These are phyloP conservation scores for Lasioglossum figueresi DNA, from an alignment of 2,888 invertebrate genomes.

Conservation along the genomic window DNA sequence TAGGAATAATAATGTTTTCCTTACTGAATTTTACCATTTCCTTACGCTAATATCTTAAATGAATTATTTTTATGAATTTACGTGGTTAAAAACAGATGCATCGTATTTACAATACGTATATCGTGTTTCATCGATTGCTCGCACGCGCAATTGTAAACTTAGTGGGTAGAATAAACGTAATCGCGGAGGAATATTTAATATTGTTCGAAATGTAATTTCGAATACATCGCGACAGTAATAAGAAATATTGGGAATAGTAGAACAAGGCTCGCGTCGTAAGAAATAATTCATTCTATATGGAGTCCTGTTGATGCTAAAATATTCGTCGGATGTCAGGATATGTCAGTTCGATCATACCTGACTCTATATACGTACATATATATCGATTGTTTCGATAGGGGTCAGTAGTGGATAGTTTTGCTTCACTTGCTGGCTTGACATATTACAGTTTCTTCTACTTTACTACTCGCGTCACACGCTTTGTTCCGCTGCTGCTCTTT, in stretches of 20 bases:
- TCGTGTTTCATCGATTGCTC: neutral
- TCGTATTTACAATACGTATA: neutral
- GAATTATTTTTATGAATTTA: neutral
- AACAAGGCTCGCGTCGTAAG: neutral
- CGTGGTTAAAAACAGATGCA: neutral
- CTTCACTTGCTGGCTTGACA: conserved; percentile 70
- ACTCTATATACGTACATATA: conserved; percentile 78
- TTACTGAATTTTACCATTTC: too few relatives aligned
- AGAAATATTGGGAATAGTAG: neutral
- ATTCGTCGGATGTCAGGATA: conserved; percentile 44
- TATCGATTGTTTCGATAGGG: conserved; percentile 80
- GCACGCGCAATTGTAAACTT: neutral
- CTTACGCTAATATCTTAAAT: too few relatives aligned
- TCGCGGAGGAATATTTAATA: neutral
- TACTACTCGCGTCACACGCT: conserved; percentile 50
- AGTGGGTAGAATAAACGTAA: neutral
- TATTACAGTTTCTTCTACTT: conserved; percentile 73
- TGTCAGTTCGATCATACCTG: conserved; percentile 75
- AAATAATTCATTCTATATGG: conserved; percentile 28
- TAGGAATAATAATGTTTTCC: too few relatives aligned
- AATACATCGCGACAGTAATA: conserved; percentile 19
- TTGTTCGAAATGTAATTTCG: conserved; percentile 11
- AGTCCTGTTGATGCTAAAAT: conserved; percentile 42
- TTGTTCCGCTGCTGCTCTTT: neutral
- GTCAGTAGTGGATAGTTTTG: conserved; percentile 79